Evolutionary conservation across 2,113 vertebrate species (phyloP), one percentile per base, ranked within the genome.

Genomic region (Isichthys henryi): DNA sequence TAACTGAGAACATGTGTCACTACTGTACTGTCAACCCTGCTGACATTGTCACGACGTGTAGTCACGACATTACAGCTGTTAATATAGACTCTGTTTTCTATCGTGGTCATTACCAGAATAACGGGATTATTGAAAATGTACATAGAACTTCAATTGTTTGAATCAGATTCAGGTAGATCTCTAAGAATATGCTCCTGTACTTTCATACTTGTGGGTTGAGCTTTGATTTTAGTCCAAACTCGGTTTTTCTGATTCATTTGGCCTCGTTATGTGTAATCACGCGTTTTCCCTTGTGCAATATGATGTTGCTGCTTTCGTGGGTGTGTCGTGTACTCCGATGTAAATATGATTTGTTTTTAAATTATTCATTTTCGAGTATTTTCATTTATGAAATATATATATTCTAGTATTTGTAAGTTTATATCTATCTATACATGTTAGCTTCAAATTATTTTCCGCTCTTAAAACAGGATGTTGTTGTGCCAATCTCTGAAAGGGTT

Each of bases 401-500:
- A 58, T 89, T 87, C 89, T 86, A 56, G 84, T 70, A 87, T 89
- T 89, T 89, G 88, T 89, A 89, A 89, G 89, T 87, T 89, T 89
- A 70, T 87, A 87, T 89, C 48, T 89, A 87, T 89, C 48, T 87
- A 80, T 50, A 89, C 56, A 53, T 87, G 58, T 50, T 77, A 70
- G 56, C 62, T 74, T 39, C 58, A 53, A 77, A 52, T 74, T 87
- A 87, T 87, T 87, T 87, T 87, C 31, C 23, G 50, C 62, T 85
- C 48, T 77, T 62, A 70, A 90, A 90, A 39, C 70, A 77, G 62
- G 85, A 87, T 62, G 66, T 85, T 49, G 52, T 35, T 87, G 86
- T 88, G 74, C 86, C 89, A 90, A 88, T 82, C 49, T 90, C 50
- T 87, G 89, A 90, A 74, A 50, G n/a, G 43, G 58, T 90, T 87